Evolutionary conservation across 1,140 invertebrate genomes (phyloP).

Genomic region (Venturia canescens): DNA sequence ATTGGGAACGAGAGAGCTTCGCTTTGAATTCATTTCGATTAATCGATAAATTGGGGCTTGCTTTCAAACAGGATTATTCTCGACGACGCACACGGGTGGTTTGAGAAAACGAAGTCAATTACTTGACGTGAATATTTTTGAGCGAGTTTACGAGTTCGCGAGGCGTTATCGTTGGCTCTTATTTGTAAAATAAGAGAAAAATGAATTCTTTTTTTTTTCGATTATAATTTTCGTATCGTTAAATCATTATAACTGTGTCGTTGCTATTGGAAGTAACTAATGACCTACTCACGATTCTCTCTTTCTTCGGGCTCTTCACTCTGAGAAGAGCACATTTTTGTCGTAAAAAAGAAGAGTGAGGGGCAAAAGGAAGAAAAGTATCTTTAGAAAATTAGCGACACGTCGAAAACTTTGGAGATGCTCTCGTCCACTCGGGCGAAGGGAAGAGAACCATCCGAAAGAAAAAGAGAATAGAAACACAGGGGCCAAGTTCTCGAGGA

Average conservation of each 20-base stretch:
- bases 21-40: no score
- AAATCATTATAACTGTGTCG: neutral
- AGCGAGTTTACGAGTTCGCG: no score
- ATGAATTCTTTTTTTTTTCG: no score
- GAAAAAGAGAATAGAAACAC: neutral
- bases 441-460: neutral
- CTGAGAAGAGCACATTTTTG: neutral
- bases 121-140: no score
- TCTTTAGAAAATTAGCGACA: conserved; percentile 30
- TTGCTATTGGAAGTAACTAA: neutral
- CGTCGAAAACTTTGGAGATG: neutral
- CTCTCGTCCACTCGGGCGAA: conserved; percentile 1
- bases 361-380: neutral
- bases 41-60: no score
- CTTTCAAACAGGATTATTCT: no score
- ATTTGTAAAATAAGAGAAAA: no score
- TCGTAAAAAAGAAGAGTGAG: neutral
- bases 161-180: no score
- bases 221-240: neutral
- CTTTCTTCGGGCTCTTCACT: neutral
- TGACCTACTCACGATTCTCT: conserved; percentile 1
- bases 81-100: no score
- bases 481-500: neutral
- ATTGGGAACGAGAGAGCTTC: no score
- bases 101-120: no score